These are phyloP conservation scores for Congeria kusceri DNA, from an alignment of 2,888 invertebrate genomes.

Conservation along the genomic window DNA sequence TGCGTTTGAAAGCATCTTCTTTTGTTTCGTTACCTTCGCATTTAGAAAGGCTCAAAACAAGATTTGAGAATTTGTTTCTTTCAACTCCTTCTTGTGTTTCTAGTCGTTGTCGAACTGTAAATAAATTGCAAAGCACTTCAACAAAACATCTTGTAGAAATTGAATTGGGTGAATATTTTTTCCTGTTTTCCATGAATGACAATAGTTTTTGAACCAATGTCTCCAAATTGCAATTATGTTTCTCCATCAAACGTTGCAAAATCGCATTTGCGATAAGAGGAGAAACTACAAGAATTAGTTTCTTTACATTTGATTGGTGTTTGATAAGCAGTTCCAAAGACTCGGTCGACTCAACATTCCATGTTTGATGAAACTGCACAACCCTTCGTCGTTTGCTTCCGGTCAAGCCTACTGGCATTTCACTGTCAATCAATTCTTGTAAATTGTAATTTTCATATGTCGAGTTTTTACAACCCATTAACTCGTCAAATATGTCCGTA, in stretches of 20 bases:
- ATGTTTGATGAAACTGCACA: neutral
- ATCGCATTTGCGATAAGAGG: neutral
- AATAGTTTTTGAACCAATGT: neutral
- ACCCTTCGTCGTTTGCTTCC: neutral
- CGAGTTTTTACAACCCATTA: neutral
- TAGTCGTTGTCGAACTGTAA: neutral
- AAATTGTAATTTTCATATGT: neutral
- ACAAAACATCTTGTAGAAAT: too few species aligned
- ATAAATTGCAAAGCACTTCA: neutral
- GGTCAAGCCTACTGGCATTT: neutral
- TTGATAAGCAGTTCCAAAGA: neutral
- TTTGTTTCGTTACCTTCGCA: neutral
- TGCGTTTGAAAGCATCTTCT: neutral
- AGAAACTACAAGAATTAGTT: neutral
- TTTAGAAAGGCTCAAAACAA: neutral
- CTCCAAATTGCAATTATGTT: neutral
- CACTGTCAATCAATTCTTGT: neutral
- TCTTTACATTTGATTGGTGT: neutral
- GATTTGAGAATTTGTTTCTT: neutral
- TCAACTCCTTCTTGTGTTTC: neutral
- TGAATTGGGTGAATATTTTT: too few species aligned
- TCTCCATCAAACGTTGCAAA: neutral
- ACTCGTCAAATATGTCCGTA: neutral
- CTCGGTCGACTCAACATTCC: neutral
- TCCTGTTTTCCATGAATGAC: neutral